Conservation (phyloP, 2,888 invertebrate genomes). For the Isoperla grammatica region DNA sequence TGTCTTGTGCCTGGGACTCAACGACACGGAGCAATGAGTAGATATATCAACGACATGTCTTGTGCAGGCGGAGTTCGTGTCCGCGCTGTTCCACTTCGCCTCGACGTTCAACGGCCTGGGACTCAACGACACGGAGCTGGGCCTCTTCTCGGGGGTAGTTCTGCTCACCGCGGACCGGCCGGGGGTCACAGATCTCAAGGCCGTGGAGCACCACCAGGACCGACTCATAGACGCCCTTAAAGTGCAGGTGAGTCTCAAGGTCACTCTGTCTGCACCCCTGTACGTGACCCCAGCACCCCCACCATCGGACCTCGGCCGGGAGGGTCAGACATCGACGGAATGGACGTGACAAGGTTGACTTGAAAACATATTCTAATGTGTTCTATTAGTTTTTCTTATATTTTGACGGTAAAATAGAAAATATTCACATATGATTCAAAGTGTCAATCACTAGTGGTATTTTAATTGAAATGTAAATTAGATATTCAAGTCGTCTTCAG, state of each 20-base stretch:
- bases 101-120: slow-evolving; percentile 66
- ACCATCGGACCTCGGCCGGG: too few species aligned
- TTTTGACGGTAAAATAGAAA: too few species aligned
- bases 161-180: slow-evolving; percentile 74
- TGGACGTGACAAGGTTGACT: too few species aligned
- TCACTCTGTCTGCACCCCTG: slow-evolving; percentile 24
- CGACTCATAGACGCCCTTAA: slow-evolving; percentile 82
- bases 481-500: too few species aligned
- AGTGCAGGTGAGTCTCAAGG: slow-evolving; percentile 58
- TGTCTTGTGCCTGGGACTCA: slow-evolving; percentile 57
- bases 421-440: too few species aligned
- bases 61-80: slow-evolving; percentile 76
- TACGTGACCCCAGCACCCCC: too few species aligned
- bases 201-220: slow-evolving; percentile 73
- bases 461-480: too few species aligned
- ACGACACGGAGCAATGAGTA: slow-evolving; percentile 88
- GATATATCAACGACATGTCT: slow-evolving; percentile 25
- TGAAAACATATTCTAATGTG: too few species aligned
- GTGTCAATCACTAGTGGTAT: too few species aligned
- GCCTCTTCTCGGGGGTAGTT: slow-evolving; percentile 80
- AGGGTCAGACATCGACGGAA: too few species aligned
- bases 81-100: slow-evolving; percentile 75
- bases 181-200: slow-evolving; percentile 73
- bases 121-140: slow-evolving; percentile 85
- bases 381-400: too few species aligned